Percentiles rank a stretch among this genome's conserved stretches.
phyloP scores from a whole-genome alignment of 2,113 vertebrate genomes.

The Semicossyphus pulcher region DNA sequence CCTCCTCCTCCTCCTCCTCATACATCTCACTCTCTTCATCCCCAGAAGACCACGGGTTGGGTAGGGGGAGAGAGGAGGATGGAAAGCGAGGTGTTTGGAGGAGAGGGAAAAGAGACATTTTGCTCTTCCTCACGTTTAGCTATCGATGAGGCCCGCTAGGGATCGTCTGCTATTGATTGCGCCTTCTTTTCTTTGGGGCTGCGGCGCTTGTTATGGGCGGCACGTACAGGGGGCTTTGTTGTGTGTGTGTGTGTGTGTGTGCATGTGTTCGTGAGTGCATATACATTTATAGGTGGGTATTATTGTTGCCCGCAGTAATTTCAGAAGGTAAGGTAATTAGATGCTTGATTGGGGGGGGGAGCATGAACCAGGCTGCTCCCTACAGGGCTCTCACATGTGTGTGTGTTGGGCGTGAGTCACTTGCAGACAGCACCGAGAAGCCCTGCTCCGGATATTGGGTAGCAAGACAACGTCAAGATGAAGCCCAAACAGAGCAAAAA shows the following conservation, averaged over 20 bases:
- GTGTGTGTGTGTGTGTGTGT: conserved; percentile 30
- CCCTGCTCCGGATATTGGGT: conserved; percentile 36
- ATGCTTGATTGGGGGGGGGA: conserved; percentile 56
- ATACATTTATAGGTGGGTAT: conserved; percentile 11
- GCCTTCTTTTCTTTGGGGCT: conserved; percentile 72
- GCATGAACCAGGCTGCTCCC: conserved; percentile 40
- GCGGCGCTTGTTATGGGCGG: conserved; percentile 72
- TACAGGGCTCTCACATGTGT: conserved; percentile 9
- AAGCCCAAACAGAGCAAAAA: conserved; percentile 51
- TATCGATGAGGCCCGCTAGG: conserved; percentile 77
- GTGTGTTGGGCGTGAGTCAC: conserved; percentile 55
- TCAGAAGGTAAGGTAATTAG: conserved; percentile 57
- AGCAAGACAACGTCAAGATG: conserved; percentile 49
- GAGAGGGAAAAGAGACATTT: conserved; percentile 64
- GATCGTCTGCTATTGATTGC: conserved; percentile 82
- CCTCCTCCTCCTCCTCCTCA: conserved; percentile 62
- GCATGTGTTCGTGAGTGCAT: conserved; percentile 9
- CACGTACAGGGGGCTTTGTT: conserved; percentile 67
- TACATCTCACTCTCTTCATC: conserved; percentile 61
- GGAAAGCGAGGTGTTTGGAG: conserved; percentile 51
- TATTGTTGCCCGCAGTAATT: conserved; percentile 49
- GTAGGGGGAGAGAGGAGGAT: conserved; percentile 50
- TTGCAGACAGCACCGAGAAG: conserved; percentile 42
- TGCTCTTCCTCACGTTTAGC: conserved; percentile 77
- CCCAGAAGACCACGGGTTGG: conserved; percentile 64